Percentiles rank a stretch among this genome's conserved stretches.
phyloP scores from a whole-genome alignment of 2,888 invertebrate species.

The Drosophila parthenogenetica region DNA sequence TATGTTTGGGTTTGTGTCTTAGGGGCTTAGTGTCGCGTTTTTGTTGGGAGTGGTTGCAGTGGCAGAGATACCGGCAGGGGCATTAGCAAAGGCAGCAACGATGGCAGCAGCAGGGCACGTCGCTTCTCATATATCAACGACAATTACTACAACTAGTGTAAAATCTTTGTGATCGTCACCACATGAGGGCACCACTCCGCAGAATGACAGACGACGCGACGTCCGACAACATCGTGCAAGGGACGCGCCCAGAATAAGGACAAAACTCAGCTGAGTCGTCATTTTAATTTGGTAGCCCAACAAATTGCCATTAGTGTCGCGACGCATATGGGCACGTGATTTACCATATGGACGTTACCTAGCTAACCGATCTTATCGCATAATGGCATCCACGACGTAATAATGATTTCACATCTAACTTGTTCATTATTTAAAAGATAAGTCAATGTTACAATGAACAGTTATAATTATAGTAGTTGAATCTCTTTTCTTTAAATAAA shows the following conservation, averaged over 20 bases:
- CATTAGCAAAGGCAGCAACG: conserved; percentile 42
- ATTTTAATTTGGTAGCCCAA: conserved; percentile 73
- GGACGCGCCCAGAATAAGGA: conserved; percentile 59
- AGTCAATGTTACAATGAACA: conserved; percentile 11
- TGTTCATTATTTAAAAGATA: conserved; percentile 14
- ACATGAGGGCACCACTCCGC: conserved; percentile 27
- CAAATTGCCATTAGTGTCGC: conserved; percentile 76
- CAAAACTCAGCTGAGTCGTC: conserved; percentile 55
- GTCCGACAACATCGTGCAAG: conserved; percentile 30
- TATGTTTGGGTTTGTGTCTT: conserved; percentile 13
- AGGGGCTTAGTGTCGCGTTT: conserved; percentile 45
- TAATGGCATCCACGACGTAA: conserved; percentile 1
- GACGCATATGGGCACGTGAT: conserved; percentile 61
- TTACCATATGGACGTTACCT: conserved; percentile 21
- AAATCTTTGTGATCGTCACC: conserved; percentile 67
- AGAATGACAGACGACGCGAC: conserved; percentile 61
- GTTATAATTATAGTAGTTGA: conserved; percentile 9
- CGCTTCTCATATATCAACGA: conserved; percentile 73
- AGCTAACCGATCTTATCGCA: conserved; percentile 51
- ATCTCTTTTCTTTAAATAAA: no score
- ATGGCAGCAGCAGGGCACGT: conserved; percentile 59
- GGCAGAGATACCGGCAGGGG: conserved; percentile 39
- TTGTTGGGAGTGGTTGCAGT: conserved; percentile 71
- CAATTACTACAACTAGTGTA: conserved; percentile 52
- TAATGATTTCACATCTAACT: conserved; percentile 16